Base-by-base conservation (phyloP, 2,113 vertebrate species). In the Perccottus glenii region DNA sequence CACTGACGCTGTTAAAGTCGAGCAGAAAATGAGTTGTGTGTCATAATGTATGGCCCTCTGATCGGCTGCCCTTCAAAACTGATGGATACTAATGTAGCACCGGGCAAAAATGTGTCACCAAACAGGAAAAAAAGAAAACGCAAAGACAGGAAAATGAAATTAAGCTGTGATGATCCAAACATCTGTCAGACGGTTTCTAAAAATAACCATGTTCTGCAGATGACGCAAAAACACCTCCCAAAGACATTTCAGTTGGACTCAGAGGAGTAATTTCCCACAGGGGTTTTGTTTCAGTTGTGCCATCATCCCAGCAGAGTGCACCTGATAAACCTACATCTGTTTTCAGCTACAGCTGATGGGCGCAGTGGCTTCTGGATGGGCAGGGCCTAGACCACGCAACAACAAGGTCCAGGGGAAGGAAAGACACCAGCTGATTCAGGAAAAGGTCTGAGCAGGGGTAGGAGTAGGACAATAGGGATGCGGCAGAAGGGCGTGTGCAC, bases 1-100 rank as follows among this genome's bases (percentile, higher is more conserved):
- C 83, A 74, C 60, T 83, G 73, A 81, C 58, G 70, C 75, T 81
- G 79, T 84, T 84, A 87, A 89, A 85, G 48, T 63, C 53, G 32
- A 79, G 55, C 70, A 85, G 84, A 67, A 82, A 87, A 89, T 85
- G 73, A 83, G 82, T 78, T 88, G 65, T 59, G 53, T 19, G 67
- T 66, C 70, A 70, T 83, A 88, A 87, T 82, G 73, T 86, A 88
- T 65, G 73, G 81, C 73, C 75, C 62, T 51, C 76, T 63, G 78
- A 83, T 77, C 73, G 49, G 68, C 64, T 81, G 90, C 85, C 84
- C 90, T 90, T 91, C 88, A 91, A 75, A 83, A 68, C 63, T 81
- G 68, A 87, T 83, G 67, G 85, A 80, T 84, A 82, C 74, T 84
- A 90, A 89, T 80, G 73, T 87, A 78, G 72, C 70, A 70, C 74